Base-by-base conservation (phyloP, 2,113 vertebrate species). In the Tachuris rubrigastra region DNA sequence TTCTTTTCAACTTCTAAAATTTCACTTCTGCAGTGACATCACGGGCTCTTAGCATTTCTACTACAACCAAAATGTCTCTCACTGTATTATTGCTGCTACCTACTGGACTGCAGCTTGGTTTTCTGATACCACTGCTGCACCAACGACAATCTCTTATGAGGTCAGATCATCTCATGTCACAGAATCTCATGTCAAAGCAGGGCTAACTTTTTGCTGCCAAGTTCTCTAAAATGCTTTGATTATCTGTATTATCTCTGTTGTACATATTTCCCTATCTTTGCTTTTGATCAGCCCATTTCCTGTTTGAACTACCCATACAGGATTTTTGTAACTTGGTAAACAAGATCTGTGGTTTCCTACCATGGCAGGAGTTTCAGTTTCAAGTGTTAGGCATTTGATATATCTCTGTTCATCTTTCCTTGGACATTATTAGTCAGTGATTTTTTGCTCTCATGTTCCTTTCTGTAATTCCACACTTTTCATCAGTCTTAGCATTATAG, bases 221-320 rank as follows among this genome's bases (percentile, higher is more conserved):
- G n/a, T 76, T 92, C 37, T 92, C 58, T 49, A 67, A 88, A 92
- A 77, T 62, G 19, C 42, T 73, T 79, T 79, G 41, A 62, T 66
- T 46, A 62, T 67, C 56, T 66, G 1, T 85, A 52, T 85, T 90
- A 58, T 86, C 76, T 93, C 67, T 63, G 47, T 50, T 90, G 63
- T 73, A 53, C 0, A 2, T 59, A 71, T 93, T 81, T 94, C 77
- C 81, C 62, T 95, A 89, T 95, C 96, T 94, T 79, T 85, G 69
- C 62, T 85, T 95, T 80, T 95, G 52, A 95, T 96, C 94, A 77
- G 52, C 60, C 86, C 52, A 71, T 87, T 97, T 97, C 95, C 95
- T 97, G 91, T 94, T 95, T 92, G 68, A 96, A 79, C 84, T 76
- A 85, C 69, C 27, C 68, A 62, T 58, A 79, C 77, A 89, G 84